Evolutionary conservation across 2,113 vertebrate species (phyloP), one percentile per base, ranked within the genome.

Genomic region (Amblyornis subalaris): DNA sequence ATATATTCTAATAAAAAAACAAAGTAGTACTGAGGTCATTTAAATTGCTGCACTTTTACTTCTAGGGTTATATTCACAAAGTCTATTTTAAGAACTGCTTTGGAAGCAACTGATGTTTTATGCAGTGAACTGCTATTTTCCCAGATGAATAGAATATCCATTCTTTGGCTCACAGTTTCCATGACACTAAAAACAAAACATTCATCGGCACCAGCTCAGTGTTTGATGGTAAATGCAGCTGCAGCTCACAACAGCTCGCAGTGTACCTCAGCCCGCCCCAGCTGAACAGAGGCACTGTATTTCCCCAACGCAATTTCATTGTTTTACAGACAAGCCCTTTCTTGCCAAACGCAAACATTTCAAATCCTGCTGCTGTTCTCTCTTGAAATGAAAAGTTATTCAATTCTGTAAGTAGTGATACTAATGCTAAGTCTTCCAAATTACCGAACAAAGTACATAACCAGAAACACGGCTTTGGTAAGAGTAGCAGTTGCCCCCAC

Each of bases 141-240:
- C 97, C 97, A 97, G 96, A 98, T 97, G 97, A 98, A 98, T 90
- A 97, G 96, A 98, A 98, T 97, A 98, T 97, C 97, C 97, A 97
- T 97, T 98, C 97, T 97, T 95, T 92, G 95, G 96, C 94, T 98
- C 97, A 95, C 97, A 97, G 98, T 98, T 98, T 98, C 98, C 97
- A 98, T 97, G 98, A 98, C 97, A 98, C 97, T 97, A 97, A 97
- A 98, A 98, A 96, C 97, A 98, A 97, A 98, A 98, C 97, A 98
- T 95, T 96, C 97, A 97, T 97, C 96, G 95, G 97, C 95, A 97
- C 91, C 93, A 97, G 92, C 92, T 95, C 95, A 36, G 89, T 96
- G 96, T 97, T 94, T 98, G 97, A 98, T 97, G 97, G 97, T 96
- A 98, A 98, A 97, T 96, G 97, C 98, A 98, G 97, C 98, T 97